Conservation (phyloP, 2,797 vertebrate genomes). For the Sebastes trivittatus region DNA sequence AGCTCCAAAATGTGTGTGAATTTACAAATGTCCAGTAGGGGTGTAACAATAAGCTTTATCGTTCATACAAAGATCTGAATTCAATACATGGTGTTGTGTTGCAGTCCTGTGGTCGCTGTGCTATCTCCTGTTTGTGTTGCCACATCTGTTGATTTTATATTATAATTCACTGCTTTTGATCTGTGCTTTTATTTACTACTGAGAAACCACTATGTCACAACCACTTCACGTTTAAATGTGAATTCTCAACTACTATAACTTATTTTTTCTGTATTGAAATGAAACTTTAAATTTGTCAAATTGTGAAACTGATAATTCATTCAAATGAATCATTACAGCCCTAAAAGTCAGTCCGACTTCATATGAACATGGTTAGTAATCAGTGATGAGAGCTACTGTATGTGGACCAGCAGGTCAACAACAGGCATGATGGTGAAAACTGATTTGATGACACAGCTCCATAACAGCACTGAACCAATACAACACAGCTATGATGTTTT, state of each 20-base stretch:
- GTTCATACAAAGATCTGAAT: neutral
- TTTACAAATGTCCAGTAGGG: neutral
- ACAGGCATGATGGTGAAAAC: conserved; percentile 2
- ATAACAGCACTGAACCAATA: neutral
- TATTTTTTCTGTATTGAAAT: neutral
- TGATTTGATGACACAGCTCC: neutral
- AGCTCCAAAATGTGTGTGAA: neutral
- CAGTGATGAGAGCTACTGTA: neutral
- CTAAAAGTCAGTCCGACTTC: neutral
- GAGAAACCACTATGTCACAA: neutral
- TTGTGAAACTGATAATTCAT: neutral
- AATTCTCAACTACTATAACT: neutral
- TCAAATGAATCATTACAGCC: neutral
- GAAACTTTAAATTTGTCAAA: neutral
- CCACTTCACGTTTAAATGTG: no score
- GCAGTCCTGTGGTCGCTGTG: conserved; percentile 1
- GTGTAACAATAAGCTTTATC: neutral
- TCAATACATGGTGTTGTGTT: neutral
- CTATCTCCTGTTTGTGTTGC: neutral
- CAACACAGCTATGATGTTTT: neutral
- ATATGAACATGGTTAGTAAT: conserved; percentile 45
- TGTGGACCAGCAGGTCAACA: neutral
- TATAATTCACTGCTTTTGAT: neutral
- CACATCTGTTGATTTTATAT: conserved; percentile 7
- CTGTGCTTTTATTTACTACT: neutral